Evolutionary conservation across 2,888 invertebrate genomes (phyloP).

Genomic region (Calameuta filiformis): DNA sequence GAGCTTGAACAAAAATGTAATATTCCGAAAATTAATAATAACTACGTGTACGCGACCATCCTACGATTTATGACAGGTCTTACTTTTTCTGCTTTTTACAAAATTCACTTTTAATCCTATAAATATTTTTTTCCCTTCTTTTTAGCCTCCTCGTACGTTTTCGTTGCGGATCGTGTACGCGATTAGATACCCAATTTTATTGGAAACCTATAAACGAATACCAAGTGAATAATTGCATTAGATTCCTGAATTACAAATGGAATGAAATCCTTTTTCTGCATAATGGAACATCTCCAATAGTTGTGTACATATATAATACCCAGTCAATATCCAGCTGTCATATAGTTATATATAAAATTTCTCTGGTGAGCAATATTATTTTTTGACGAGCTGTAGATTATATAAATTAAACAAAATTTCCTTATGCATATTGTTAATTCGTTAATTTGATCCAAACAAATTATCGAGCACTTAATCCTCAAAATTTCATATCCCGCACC

Average conservation of each 20-base stretch:
- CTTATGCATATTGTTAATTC: background rate
- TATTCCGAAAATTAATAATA: background rate
- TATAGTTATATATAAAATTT: too few species aligned
- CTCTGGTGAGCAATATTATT: background rate
- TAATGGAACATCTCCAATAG: background rate
- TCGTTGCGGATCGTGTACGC: background rate
- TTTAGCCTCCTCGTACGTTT: background rate
- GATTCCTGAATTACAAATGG: background rate
- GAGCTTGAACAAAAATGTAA: background rate
- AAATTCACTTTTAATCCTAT: background rate
- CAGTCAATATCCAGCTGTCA: too few species aligned
- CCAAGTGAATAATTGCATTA: background rate
- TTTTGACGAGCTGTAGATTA: background rate
- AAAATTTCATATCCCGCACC: background rate
- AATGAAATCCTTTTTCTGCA: background rate
- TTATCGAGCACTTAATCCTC: background rate
- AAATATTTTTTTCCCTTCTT: background rate
- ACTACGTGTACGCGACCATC: background rate
- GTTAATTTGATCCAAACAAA: background rate
- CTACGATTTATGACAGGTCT: background rate
- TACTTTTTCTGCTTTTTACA: too few species aligned
- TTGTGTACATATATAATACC: too few species aligned
- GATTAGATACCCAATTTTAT: background rate
- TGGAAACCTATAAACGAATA: background rate
- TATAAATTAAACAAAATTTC: background rate